These are phyloP conservation scores for Loris lydekkerianus DNA, from an alignment of 2,797 vertebrate genomes.

Conservation along the genomic window DNA sequence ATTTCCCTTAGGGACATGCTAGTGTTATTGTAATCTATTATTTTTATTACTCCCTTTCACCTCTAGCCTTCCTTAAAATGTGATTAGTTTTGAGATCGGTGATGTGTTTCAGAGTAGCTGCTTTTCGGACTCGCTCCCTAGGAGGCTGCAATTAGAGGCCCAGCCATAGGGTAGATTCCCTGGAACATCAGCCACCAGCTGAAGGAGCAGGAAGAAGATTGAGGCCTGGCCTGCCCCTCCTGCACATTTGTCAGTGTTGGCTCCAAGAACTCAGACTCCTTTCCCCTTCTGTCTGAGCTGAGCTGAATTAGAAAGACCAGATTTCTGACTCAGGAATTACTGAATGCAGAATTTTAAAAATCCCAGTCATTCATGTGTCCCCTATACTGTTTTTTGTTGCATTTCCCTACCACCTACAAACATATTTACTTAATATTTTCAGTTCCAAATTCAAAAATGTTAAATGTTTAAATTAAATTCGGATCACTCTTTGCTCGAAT, in stretches of 20 bases:
- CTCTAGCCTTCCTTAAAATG: conserved; percentile 10
- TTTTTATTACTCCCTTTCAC: conserved; percentile 34
- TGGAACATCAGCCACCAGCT: not conserved
- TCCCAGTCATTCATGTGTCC: not conserved
- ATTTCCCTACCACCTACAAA: conserved; percentile 14
- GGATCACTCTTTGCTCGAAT: not conserved
- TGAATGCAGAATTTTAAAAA: conserved; percentile 51
- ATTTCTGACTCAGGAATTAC: conserved; percentile 16
- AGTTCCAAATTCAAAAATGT: conserved; percentile 7
- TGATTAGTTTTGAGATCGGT: conserved; percentile 17
- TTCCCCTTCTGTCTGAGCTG: conserved; percentile 31
- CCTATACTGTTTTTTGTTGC: not conserved
- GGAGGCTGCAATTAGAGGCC: not conserved
- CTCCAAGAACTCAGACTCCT: conserved; percentile 9
- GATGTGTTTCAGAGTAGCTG: conserved; percentile 47
- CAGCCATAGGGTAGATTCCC: not conserved
- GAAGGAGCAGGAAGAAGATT: not conserved
- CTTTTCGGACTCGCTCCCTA: not conserved
- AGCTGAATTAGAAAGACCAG: conserved; percentile 42
- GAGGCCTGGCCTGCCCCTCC: not conserved
- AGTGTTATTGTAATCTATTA: conserved; percentile 37
- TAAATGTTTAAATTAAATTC: not conserved
- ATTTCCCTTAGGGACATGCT: not conserved
- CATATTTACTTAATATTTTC: conserved; percentile 19
- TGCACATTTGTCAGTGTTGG: not conserved